A percentile compares a stretch with the other conserved stretches of the same genome.
Evolutionary conservation across 2,113 vertebrate species (phyloP).

Genomic region (Clarias magur): DNA sequence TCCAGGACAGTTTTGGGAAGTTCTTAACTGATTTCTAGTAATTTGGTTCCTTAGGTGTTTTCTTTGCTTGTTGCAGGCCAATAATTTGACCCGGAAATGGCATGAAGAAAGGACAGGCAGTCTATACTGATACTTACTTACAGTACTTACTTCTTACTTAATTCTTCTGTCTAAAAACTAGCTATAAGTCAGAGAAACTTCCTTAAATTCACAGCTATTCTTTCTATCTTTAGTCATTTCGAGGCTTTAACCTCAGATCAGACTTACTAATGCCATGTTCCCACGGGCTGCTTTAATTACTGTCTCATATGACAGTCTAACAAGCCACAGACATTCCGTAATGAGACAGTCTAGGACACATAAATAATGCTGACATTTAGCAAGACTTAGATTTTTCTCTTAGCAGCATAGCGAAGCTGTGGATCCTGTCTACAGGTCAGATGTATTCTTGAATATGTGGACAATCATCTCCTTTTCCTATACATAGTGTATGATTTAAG

Average conservation of each 20-base stretch:
- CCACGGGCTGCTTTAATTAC: constrained; percentile 25
- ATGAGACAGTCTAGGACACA: not conserved
- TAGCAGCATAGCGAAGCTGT: not conserved
- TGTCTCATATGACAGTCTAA: constrained; percentile 26
- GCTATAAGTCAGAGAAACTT: not conserved
- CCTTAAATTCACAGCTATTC: not conserved
- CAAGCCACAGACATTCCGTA: constrained; percentile 26
- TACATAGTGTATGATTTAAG: not conserved
- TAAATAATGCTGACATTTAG: constrained; percentile 34
- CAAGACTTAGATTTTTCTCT: not conserved
- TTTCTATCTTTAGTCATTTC: not conserved
- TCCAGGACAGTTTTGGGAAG: too few species aligned
- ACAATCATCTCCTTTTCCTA: not conserved
- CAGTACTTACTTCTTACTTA: not conserved
- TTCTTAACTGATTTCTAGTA: too few species aligned
- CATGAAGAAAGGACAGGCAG: too few species aligned
- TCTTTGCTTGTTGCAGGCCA: too few species aligned
- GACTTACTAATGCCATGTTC: not conserved
- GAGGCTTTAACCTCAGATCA: constrained; percentile 15
- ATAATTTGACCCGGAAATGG: too few species aligned
- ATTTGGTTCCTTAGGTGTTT: too few species aligned
- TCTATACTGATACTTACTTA: not conserved
- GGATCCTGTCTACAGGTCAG: not conserved
- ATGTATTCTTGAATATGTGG: not conserved
- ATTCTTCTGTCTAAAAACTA: not conserved